These are phyloP conservation scores for Phaenicophaeus curvirostris DNA, from an alignment of 2,797 vertebrate species.

Conservation along the genomic window DNA sequence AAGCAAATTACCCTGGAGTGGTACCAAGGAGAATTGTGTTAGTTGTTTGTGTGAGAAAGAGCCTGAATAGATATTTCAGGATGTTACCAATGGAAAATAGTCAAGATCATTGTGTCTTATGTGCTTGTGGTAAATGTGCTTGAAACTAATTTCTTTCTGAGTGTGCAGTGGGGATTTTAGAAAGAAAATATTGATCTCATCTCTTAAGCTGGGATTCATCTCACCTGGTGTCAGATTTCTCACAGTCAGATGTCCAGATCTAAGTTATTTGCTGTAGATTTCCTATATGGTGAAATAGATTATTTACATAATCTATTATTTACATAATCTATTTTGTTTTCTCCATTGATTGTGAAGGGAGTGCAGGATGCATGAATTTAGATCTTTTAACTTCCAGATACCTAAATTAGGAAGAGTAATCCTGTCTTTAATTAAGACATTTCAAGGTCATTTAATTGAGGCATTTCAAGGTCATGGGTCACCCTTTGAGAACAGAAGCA, in stretches of 20 bases:
- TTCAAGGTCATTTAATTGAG: neutral
- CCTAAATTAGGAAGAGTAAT: neutral
- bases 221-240: neutral
- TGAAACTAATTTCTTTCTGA: neutral
- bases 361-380: neutral
- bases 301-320: neutral
- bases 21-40: neutral
- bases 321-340: neutral
- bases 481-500: neutral
- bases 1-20: neutral
- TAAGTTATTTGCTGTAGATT: neutral
- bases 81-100: neutral
- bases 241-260: neutral
- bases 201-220: neutral
- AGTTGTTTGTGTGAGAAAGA: neutral
- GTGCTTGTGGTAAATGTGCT: neutral
- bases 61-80: neutral
- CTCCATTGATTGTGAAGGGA: neutral
- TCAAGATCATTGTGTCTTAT: neutral
- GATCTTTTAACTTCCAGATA: neutral
- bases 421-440: neutral
- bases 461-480: neutral
- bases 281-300: neutral
- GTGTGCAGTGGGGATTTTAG: neutral
- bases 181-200: neutral